Conservation (phyloP, 2,113 vertebrate species). For the Sardina pilchardus region DNA sequence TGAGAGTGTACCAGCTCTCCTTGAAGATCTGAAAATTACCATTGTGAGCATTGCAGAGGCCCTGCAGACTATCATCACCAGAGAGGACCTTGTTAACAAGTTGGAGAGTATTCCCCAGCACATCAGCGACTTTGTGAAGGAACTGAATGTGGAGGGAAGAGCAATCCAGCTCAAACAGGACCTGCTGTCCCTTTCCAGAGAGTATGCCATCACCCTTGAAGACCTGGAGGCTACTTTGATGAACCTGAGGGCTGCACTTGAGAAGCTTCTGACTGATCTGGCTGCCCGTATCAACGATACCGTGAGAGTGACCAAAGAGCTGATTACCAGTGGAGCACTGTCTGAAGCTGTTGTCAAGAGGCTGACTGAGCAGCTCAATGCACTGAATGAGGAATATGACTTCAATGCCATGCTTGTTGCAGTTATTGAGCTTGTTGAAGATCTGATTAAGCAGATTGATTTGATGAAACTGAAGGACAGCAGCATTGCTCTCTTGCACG, state of each 20-base stretch:
- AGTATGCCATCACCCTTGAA: slow-evolving; percentile 73
- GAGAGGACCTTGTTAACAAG: slow-evolving; percentile 63
- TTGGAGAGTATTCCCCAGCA: slow-evolving; percentile 74
- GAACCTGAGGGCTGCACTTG: slow-evolving; percentile 60
- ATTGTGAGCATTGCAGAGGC: slow-evolving; percentile 68
- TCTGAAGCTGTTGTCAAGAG: slow-evolving; percentile 68
- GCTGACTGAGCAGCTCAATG: slow-evolving; percentile 70
- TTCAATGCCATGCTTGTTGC: slow-evolving; percentile 65
- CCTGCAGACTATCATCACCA: slow-evolving; percentile 72
- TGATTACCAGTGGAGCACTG: slow-evolving; percentile 63
- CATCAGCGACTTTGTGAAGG: slow-evolving; percentile 71
- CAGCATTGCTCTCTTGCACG: slow-evolving; percentile 71
- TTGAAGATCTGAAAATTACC: slow-evolving; percentile 73
- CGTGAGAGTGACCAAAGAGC: slow-evolving; percentile 68
- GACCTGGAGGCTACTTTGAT: slow-evolving; percentile 73
- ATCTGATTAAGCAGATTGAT: slow-evolving; percentile 67
- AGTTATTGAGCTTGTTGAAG: slow-evolving; percentile 66
- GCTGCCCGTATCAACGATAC: slow-evolving; percentile 62
- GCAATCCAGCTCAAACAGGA: slow-evolving; percentile 68
- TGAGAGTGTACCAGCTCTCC: slow-evolving; percentile 71
- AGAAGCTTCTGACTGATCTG: slow-evolving; percentile 66
- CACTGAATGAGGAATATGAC: slow-evolving; percentile 75
- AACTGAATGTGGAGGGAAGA: slow-evolving; percentile 73
- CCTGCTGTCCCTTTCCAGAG: slow-evolving; percentile 69
- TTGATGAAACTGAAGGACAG: slow-evolving; percentile 69